Conservation (phyloP, 2,797 vertebrate species). For the Rhynchotus rufescens region DNA sequence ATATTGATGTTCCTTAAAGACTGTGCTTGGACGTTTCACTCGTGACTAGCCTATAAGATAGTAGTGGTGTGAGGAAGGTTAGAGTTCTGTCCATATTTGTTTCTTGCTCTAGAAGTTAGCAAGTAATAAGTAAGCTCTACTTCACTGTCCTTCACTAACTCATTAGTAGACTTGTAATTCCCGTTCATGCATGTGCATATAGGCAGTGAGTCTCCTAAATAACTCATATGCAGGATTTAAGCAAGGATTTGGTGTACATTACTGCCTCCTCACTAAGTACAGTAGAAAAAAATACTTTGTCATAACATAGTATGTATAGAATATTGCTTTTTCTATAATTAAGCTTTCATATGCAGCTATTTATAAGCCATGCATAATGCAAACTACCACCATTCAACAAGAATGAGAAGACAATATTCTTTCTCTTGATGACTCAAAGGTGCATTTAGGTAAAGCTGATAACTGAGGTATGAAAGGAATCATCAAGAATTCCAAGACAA, state of each 20-base stretch:
- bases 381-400: not conserved
- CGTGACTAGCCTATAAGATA: too few relatives aligned
- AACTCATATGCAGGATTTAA: not conserved
- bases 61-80: too few relatives aligned
- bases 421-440: not conserved
- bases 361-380: not conserved
- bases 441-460: fast-evolving
- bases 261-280: not conserved
- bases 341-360: not conserved
- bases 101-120: not conserved
- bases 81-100: too few relatives aligned
- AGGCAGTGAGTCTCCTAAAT: not conserved
- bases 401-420: not conserved
- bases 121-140: not conserved
- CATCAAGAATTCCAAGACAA: not conserved
- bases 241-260: not conserved
- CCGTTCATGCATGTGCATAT: not conserved
- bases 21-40: too few relatives aligned
- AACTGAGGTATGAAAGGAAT: not conserved
- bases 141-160: not conserved
- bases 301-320: not conserved
- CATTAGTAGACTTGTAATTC: not conserved
- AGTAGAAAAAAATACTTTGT: not conserved
- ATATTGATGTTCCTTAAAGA: not conserved
- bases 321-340: not conserved